phyloP scores from a whole-genome alignment of 2,888 invertebrate genomes.

The Pyralis farinalis region DNA sequence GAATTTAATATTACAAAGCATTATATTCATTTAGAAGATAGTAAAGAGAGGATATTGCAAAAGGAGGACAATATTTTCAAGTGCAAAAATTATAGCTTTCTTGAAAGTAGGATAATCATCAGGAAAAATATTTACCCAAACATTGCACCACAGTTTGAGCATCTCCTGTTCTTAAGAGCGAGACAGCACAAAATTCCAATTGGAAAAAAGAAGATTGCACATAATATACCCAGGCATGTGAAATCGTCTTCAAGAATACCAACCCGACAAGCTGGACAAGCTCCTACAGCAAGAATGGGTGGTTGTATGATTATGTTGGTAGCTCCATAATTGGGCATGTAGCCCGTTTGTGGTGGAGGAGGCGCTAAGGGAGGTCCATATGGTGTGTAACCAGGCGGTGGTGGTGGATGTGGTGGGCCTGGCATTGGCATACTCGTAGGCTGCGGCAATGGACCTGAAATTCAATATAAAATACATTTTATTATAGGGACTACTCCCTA shows the following conservation, averaged over 20 bases:
- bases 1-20: too few relatives aligned
- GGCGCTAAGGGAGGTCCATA: slow-evolving; percentile 42
- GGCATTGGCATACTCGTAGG: slow-evolving; percentile 8
- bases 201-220: slow-evolving; percentile 93
- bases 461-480: slow-evolving; percentile 1
- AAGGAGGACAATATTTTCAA: too few relatives aligned
- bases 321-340: slow-evolving; percentile 82
- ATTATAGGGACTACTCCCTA: too few relatives aligned
- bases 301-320: slow-evolving; percentile 84
- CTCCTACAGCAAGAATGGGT: slow-evolving; percentile 91
- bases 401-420: slow-evolving; percentile 44
- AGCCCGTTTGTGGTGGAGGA: slow-evolving; percentile 57
- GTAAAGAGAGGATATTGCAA: too few relatives aligned
- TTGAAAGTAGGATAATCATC: too few relatives aligned
- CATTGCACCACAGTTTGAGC: slow-evolving; percentile 93
- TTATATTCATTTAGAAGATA: too few relatives aligned
- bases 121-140: slow-evolving; percentile 77
- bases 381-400: slow-evolving; percentile 81
- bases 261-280: slow-evolving; percentile 93
- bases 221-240: slow-evolving; percentile 90
- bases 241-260: slow-evolving; percentile 94
- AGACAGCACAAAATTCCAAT: slow-evolving; percentile 93
- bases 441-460: slow-evolving; percentile 34
- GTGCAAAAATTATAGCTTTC: too few relatives aligned
- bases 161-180: slow-evolving; percentile 90